phyloP scores from a whole-genome alignment of 1,140 invertebrate genomes.

The Wiebesia pumilae region DNA sequence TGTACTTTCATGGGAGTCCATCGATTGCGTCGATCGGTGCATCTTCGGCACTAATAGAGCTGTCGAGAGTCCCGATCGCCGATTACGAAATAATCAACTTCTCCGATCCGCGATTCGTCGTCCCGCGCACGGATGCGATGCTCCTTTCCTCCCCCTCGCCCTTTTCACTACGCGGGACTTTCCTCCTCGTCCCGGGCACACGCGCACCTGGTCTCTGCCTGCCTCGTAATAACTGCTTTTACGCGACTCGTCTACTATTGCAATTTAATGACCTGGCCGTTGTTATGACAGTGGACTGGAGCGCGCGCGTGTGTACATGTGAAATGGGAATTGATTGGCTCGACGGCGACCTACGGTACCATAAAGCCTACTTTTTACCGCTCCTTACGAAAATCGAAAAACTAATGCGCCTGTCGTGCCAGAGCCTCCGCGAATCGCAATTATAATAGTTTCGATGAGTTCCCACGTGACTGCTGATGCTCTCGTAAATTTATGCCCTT shows the following conservation, averaged over 20 bases:
- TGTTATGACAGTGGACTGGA: not conserved
- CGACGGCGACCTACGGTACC: not conserved
- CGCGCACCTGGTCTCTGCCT: not conserved
- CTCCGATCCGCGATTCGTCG: not conserved
- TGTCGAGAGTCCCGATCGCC: not conserved
- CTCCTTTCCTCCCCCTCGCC: too few relatives aligned
- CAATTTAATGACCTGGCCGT: conserved; percentile 1
- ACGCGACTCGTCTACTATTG: conserved; percentile 21
- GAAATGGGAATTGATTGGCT: not conserved
- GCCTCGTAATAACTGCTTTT: not conserved
- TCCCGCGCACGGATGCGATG: not conserved
- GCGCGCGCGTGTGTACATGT: not conserved
- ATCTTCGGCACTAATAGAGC: not conserved
- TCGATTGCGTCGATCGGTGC: too few relatives aligned
- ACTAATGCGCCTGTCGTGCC: not conserved
- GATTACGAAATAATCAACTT: conserved; percentile 4
- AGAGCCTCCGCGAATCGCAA: not conserved
- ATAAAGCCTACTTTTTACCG: conserved; percentile 11
- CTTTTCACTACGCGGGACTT: not conserved
- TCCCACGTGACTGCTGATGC: too few relatives aligned
- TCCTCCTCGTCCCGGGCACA: not conserved
- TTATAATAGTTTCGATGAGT: too few relatives aligned
- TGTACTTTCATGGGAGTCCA: not conserved
- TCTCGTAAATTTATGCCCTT: too few relatives aligned
- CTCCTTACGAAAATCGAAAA: conserved; percentile 9